Base-by-base conservation (phyloP, 2,888 invertebrate species). In the Omphaloscelis lunosa region DNA sequence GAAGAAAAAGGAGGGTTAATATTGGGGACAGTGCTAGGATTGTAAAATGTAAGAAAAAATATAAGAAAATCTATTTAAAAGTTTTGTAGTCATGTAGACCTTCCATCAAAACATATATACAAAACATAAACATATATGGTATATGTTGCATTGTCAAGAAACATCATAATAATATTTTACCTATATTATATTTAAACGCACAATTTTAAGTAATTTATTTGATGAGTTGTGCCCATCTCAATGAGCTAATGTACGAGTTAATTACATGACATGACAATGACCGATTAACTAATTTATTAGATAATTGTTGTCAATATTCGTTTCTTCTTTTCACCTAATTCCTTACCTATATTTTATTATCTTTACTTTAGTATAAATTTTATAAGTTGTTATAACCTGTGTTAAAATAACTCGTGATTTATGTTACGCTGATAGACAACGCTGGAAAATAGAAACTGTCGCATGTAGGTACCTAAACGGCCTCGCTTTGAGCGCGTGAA, bases 371-470 rank as follows among this genome's bases (percentile, higher is more conserved):
- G 27, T 20, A 53, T 62, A 69, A 41, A 56, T 72, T 41, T 51
- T 48, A 8, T 67, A 65, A 17, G 8, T 63, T 76, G 58, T 45
- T 34, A 4, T 45, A 53, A 58, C 34, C 53, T 27, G 68, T 72
- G 58, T 23, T 69, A 34, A 76, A 67, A 77, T 68, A 76, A 45
- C 27, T 68, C 41, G 6, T n/a, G 29, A 66, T 41, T 8, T 17
- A 34, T 34, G 34, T 34, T n/a, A 58, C 39, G 39, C 15, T 69
- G 59, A 59, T 39, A 48, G 69, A 69, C 53, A 48, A 80, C 29
- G 48, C 48, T 69, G 65, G 17, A 48, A 80, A 65, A 75, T 56
- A 61, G 53, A 58, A 67, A 63, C 41, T 69, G 8, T 59, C 58
- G 27, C 63, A 65, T 69, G 45, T 45, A n/a, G n/a, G n/a, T n/a